These are phyloP conservation scores for Drosophila nasuta DNA, from an alignment of 1,140 invertebrate genomes.

Conservation along the genomic window DNA sequence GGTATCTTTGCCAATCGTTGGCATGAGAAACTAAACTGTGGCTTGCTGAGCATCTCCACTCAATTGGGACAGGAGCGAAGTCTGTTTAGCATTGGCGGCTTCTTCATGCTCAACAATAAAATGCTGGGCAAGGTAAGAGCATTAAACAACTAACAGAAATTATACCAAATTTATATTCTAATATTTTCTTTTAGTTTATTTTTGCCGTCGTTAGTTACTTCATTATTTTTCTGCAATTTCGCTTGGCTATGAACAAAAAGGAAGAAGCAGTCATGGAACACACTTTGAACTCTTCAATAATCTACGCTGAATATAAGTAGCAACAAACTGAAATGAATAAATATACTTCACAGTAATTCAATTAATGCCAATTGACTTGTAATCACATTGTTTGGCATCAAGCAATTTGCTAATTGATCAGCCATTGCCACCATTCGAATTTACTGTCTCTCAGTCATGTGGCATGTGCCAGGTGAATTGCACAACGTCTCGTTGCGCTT, in stretches of 20 bases:
- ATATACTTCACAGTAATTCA: too few relatives aligned
- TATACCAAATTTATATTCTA: not conserved
- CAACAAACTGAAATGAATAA: not conserved
- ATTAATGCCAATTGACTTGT: not conserved
- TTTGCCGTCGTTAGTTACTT: conserved; percentile 33
- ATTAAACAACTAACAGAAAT: not conserved
- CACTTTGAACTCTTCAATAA: not conserved
- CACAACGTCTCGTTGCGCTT: conserved; percentile 28
- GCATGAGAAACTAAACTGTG: conserved; percentile 22
- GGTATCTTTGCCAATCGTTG: conserved; percentile 21
- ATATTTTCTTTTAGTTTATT: conserved; percentile 15
- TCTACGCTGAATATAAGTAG: not conserved
- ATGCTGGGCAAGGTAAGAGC: conserved; percentile 23
- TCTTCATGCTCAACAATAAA: conserved; percentile 28
- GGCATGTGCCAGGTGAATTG: conserved; percentile 14
- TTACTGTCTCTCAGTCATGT: conserved; percentile 31
- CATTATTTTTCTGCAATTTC: conserved; percentile 37
- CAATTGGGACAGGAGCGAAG: conserved; percentile 37
- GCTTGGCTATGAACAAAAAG: conserved; percentile 7
- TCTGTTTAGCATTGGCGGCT: conserved; percentile 29
- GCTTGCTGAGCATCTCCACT: conserved; percentile 20
- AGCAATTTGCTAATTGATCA: conserved; percentile 8
- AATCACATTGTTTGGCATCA: not conserved
- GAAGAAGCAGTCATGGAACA: not conserved
- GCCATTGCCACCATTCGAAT: not conserved